Evolutionary conservation across 2,113 vertebrate genomes (phyloP), one percentile per base, ranked within the genome.

Genomic region (Protomyctophum bolini): DNA sequence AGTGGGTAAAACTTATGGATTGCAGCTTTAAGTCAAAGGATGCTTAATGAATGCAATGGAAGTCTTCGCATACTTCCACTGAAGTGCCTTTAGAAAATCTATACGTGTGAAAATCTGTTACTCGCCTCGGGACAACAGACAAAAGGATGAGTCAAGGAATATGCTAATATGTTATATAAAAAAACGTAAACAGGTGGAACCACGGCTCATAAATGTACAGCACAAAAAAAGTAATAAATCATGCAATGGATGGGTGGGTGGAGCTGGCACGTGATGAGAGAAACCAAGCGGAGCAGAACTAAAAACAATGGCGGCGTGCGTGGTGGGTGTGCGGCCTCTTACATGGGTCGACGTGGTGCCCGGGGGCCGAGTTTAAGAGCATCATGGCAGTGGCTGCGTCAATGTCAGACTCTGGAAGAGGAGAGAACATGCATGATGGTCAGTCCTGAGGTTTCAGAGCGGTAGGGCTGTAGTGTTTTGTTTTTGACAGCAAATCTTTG

Each of bases 311-410:
- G 71, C 84, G 81, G 73, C 77, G 75, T 54, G 85, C 77, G 41
- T 63, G 21, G 21, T 47, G 71, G 60, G 76, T 76, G 66, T 79
- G 89, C 77, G 80, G 82, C 83, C 86, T 92, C 97, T 99, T 98
- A 99, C 97, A 97, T 91, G 96, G 94, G 91, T 96, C 89, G 92
- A 95, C 95, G 86, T 94, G 95, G 92, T 98, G 95, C 90, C 98
- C 95, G 79, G 97, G 96, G 90, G 98, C 97, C 92, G 95, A 97
- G 93, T 99, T 99, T 95, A 98, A 94, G 90, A 99, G 95, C 95
- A 99, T 99, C 98, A 99, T 99, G 83, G 98, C 97, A 90, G 97
- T 95, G 94, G 97, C 97, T 94, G 98, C 97, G 90, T 99, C 97
- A 82, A 99, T 98, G 92, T 99, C 97, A 80, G 96, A 98, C 88